Conservation (phyloP, 2,797 vertebrate genomes). For the Macropus fuliginosus region DNA sequence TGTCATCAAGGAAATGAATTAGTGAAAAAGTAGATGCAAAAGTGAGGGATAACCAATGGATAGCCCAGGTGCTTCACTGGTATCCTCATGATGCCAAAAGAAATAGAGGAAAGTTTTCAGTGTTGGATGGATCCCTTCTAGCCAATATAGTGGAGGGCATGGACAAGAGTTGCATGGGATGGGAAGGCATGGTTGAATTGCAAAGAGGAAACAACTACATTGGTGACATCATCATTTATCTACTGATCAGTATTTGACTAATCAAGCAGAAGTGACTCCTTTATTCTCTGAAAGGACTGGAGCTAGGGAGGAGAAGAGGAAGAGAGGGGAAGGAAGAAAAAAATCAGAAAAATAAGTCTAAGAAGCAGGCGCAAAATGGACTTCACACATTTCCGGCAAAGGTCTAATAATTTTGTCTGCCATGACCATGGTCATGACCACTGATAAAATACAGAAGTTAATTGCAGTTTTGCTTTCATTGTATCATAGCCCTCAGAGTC, state of each 20-base stretch:
- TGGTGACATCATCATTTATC: neutral
- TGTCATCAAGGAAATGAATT: neutral
- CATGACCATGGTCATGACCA: conserved; percentile 10
- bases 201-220: neutral
- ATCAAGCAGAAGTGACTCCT: conserved; percentile 26
- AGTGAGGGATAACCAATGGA: neutral
- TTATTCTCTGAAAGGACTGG: conserved; percentile 23
- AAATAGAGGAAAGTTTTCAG: neutral
- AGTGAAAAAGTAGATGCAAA: neutral
- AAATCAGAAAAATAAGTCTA: conserved; percentile 15
- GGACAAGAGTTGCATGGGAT: neutral
- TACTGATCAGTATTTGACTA: neutral
- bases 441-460: conserved; percentile 31
- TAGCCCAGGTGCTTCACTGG: neutral
- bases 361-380: conserved; percentile 25
- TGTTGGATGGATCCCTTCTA: neutral
- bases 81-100: neutral
- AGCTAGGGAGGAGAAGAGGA: neutral
- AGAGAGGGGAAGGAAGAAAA: conserved; percentile 2
- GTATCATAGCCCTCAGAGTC: conserved; percentile 52
- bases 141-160: neutral
- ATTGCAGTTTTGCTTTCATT: conserved; percentile 45
- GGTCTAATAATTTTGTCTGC: conserved; percentile 25
- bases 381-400: conserved; percentile 38
- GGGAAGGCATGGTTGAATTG: neutral